Conservation (phyloP, 2,113 vertebrate species). For the Trinectes maculatus region DNA sequence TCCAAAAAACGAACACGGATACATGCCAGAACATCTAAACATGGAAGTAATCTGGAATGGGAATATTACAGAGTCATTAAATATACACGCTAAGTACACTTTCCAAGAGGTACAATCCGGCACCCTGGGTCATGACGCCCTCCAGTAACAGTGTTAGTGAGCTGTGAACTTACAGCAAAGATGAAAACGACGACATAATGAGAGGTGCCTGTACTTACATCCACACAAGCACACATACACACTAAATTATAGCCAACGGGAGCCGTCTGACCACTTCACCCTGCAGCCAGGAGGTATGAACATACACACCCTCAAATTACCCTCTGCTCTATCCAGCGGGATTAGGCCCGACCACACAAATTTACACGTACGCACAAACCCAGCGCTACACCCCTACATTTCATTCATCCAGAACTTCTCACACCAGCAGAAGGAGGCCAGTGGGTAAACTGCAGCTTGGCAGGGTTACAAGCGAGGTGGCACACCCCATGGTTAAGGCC, state of each 20-base stretch:
- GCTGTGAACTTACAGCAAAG: constrained; percentile 20
- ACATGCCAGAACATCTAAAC: constrained; percentile 36
- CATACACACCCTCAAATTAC: constrained; percentile 78
- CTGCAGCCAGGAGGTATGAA: constrained; percentile 72
- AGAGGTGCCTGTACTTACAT: constrained; percentile 15
- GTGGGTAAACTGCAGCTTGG: constrained; percentile 63
- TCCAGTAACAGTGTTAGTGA: constrained; percentile 46
- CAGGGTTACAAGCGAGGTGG: constrained; percentile 61
- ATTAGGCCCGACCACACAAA: constrained; percentile 61
- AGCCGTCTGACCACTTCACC: constrained; percentile 71
- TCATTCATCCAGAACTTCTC: constrained; percentile 68
- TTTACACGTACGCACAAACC: constrained; percentile 20
- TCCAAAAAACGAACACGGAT: constrained; percentile 8
- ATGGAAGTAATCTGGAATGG: constrained; percentile 52
- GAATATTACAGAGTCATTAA: constrained; percentile 40
- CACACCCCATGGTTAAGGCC: constrained; percentile 69
- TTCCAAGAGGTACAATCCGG: constrained; percentile 50
- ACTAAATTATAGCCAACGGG: constrained; percentile 73
- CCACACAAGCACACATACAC: constrained; percentile 25
- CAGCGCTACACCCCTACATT: constrained; percentile 25
- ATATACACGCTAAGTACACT: constrained; percentile 1
- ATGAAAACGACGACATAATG: constrained; percentile 14
- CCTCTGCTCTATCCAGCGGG: constrained; percentile 62
- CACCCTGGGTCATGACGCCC: constrained; percentile 25
- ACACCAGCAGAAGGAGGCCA: constrained; percentile 67